phyloP scores from a whole-genome alignment of 2,113 vertebrate genomes.

The Sturnira hondurensis region DNA sequence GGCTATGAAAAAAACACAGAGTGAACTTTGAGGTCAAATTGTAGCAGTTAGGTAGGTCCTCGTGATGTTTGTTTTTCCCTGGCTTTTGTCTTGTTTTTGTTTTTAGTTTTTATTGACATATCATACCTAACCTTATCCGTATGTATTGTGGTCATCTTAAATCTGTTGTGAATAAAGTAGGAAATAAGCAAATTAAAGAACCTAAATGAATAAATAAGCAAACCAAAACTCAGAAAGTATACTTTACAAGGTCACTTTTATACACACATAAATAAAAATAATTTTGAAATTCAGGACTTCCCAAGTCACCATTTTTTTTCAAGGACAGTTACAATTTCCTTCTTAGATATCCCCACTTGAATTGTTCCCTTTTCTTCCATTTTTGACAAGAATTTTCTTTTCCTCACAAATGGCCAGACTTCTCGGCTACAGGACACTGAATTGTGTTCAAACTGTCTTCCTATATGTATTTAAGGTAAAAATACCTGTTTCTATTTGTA shows the following conservation, averaged over 20 bases:
- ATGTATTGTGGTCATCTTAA: not conserved
- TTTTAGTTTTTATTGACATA: not conserved
- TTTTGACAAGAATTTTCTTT: not conserved
- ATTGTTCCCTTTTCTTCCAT: not conserved
- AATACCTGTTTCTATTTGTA: not conserved
- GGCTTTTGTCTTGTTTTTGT: not conserved
- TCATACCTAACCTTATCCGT: not conserved
- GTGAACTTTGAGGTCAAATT: not conserved
- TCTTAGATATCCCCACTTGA: not conserved
- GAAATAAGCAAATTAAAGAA: not conserved
- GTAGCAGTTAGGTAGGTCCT: not conserved
- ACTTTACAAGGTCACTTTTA: not conserved
- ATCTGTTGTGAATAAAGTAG: not conserved
- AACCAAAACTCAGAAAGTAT: not conserved
- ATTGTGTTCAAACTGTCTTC: not conserved
- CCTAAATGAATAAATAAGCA: not conserved
- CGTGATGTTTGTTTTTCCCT: not conserved
- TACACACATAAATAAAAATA: not conserved
- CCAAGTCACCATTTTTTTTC: not conserved
- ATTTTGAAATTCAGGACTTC: not conserved
- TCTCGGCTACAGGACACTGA: not conserved
- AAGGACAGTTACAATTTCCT: not conserved
- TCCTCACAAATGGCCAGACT: not conserved
- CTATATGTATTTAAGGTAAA: constrained; percentile 9
- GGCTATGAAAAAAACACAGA: not conserved